A percentile compares a stretch with the other conserved stretches of the same genome.
phyloP scores from a whole-genome alignment of 1,140 invertebrate genomes.

The Conus betulinus region DNA sequence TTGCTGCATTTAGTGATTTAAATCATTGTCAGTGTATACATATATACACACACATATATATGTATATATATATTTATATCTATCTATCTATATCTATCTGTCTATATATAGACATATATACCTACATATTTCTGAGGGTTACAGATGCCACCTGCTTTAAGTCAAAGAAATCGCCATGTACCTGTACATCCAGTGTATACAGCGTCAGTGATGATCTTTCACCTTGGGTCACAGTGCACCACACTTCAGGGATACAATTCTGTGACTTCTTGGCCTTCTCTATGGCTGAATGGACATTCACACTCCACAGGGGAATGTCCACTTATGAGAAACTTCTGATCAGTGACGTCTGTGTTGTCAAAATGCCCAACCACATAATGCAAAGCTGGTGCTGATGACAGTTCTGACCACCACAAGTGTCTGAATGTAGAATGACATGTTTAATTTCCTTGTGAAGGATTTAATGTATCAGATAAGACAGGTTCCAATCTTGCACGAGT shows the following conservation, averaged over 20 bases:
- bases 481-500: constrained; percentile 43
- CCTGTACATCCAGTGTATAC: not conserved
- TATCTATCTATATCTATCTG: too few relatives aligned
- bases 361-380: constrained; percentile 12
- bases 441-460: constrained; percentile 27
- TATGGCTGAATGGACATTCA: constrained; percentile 45
- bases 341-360: constrained; percentile 19
- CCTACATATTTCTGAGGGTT: constrained; percentile 3
- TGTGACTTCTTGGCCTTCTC: constrained; percentile 36
- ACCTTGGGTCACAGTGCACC: constrained; percentile 9
- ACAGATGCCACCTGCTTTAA: constrained; percentile 1
- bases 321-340: constrained; percentile 48
- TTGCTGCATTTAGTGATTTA: too few relatives aligned
- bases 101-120: too few relatives aligned
- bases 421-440: constrained; percentile 40
- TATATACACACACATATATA: too few relatives aligned
- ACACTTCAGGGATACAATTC: constrained; percentile 38
- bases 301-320: constrained; percentile 50
- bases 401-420: constrained; percentile 52
- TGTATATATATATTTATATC: too few relatives aligned
- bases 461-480: constrained; percentile 35
- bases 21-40: too few relatives aligned
- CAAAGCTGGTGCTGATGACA: constrained; percentile 32
- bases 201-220: not conserved
- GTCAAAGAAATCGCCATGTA: constrained; percentile 14